phyloP scores from a whole-genome alignment of 2,113 vertebrate species.

The Litocranius walleri region DNA sequence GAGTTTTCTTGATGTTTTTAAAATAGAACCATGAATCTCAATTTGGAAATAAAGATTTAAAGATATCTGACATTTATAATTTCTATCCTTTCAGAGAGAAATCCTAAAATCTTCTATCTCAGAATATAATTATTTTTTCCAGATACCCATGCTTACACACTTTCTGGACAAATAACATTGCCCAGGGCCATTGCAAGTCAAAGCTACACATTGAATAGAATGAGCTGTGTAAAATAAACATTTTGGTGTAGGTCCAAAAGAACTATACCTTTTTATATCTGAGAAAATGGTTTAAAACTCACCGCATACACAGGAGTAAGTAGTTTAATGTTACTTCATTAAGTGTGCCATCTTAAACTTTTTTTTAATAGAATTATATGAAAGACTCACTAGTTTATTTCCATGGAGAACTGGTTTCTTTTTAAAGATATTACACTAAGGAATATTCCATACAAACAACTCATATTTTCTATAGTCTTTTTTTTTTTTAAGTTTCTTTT shows the following conservation, averaged over 20 bases:
- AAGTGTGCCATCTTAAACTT: not conserved
- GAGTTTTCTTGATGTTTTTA: not conserved
- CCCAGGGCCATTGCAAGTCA: not conserved
- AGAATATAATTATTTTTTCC: not conserved
- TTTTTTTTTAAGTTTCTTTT: not conserved
- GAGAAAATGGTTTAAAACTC: slow-evolving; percentile 36
- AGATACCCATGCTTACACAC: not conserved
- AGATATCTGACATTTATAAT: not conserved
- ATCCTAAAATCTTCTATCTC: not conserved
- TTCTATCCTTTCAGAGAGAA: not conserved
- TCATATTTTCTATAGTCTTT: slow-evolving; percentile 1
- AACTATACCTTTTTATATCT: not conserved
- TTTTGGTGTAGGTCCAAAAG: not conserved
- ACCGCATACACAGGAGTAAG: not conserved
- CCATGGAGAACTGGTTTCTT: slow-evolving; percentile 6
- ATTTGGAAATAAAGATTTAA: not conserved
- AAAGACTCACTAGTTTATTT: slow-evolving; percentile 10
- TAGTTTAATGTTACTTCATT: slow-evolving; percentile 25
- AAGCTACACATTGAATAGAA: not conserved
- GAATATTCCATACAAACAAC: not conserved
- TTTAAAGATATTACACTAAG: slow-evolving; percentile 25
- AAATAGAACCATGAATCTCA: not conserved
- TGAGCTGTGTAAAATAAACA: slow-evolving; percentile 22
- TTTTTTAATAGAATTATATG: not conserved
- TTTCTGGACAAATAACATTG: not conserved